Base-by-base conservation (phyloP, 2,113 vertebrate species). In the Vidua macroura region DNA sequence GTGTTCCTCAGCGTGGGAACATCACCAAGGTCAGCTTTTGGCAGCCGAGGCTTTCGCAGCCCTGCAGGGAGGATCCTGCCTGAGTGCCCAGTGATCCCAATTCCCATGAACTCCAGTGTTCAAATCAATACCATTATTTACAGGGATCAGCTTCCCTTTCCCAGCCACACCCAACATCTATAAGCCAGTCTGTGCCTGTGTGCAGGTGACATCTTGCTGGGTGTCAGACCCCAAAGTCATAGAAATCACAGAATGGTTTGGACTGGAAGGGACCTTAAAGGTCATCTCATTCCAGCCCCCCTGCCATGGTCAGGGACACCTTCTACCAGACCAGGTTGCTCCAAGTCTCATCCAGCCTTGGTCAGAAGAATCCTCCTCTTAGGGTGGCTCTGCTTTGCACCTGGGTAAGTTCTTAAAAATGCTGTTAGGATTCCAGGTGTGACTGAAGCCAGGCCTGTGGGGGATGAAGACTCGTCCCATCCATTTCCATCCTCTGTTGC, bases 101-200 rank as follows among this genome's bases (percentile, higher is more conserved):
- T 63, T 72, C 83, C 43, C 63, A 58, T 35, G 16, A 63, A 9
- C 33, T 69, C 60, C 18, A 27, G 39, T 19, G 17, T 66, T 49
- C 49, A 25, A 13, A 23, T 74, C 63, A 46, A 11, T 72, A 12
- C 25, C 4, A 2, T 25, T 83, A 39, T 35, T 66, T 56, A 22
- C 11, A 7, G 41, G 63, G 46, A 46, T 56, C 86, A 83, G 46
- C 37, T 83, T 72, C 49, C 20, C 66, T 89, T 79, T 28, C 83
- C 44, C 62, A 22, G 0, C 48, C 46, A 5, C 43, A 35, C 12
- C 43, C 58, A 37, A 13, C 21, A 33, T 23, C 53, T 55, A 0
- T 18, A 33, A 60, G 1, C 35, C 62, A 58, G 13, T 30, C 58
- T 49, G 14, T 83, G 41, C 52, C 49, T 76, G 49, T 35, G 68